Conservation (phyloP, 2,888 invertebrate species). For the Drosophila leonis region DNA sequence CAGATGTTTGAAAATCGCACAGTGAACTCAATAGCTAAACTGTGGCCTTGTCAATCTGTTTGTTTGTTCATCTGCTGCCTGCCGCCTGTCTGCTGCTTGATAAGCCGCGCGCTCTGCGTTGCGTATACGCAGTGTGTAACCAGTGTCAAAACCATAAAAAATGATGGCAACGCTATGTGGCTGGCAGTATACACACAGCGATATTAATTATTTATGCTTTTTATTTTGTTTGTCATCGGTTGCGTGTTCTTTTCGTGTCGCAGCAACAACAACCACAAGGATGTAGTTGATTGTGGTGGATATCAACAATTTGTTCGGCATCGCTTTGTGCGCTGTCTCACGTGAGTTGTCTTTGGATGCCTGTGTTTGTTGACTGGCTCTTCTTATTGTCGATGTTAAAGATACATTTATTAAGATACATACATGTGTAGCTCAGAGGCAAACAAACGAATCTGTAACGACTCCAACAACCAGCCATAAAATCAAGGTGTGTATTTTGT, state of each 20-base stretch:
- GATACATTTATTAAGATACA: slow-evolving; percentile 41
- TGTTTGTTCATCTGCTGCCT: slow-evolving; percentile 23
- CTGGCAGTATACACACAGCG: slow-evolving; percentile 8
- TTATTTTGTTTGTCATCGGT: slow-evolving; percentile 28
- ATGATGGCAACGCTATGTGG: slow-evolving; percentile 16
- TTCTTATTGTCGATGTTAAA: slow-evolving; percentile 24
- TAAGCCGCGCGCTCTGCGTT: slow-evolving; percentile 32
- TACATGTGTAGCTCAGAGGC: slow-evolving; percentile 26
- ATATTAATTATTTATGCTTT: slow-evolving; percentile 22
- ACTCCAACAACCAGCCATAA: slow-evolving; percentile 16
- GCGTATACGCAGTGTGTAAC: slow-evolving; percentile 50
- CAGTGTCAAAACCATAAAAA: slow-evolving; percentile 21
- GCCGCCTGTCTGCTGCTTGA: slow-evolving; percentile 21
- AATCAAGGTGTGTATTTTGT: slow-evolving; percentile 54
- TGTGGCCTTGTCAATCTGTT: slow-evolving; percentile 19
- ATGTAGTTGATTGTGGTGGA: slow-evolving; percentile 14
- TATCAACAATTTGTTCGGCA: slow-evolving; percentile 20
- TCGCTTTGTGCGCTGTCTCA: slow-evolving; percentile 13
- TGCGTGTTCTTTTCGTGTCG: slow-evolving; percentile 19
- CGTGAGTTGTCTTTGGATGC: slow-evolving; percentile 8
- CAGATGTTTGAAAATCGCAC: slow-evolving; percentile 8
- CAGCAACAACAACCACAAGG: slow-evolving; percentile 16
- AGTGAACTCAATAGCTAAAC: slow-evolving; percentile 6
- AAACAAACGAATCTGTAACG: slow-evolving; percentile 39
- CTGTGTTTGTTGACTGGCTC: background rate